These are phyloP conservation scores for Sarcophaga rosellei DNA, from an alignment of 2,888 invertebrate species.

Conservation along the genomic window DNA sequence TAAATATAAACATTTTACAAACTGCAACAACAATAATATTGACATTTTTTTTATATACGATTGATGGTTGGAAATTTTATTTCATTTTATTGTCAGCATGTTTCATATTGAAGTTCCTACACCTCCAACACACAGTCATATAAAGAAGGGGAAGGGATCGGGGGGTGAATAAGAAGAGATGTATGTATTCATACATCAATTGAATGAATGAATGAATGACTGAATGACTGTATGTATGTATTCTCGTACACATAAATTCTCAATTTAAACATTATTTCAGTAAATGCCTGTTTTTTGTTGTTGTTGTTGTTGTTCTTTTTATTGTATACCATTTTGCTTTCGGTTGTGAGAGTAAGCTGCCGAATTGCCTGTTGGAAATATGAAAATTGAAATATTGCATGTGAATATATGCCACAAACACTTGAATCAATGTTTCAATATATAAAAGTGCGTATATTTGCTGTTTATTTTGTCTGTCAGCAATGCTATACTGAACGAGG, in stretches of 20 bases:
- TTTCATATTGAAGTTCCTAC: conserved; percentile 23
- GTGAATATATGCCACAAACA: neutral
- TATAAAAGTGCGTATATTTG: conserved; percentile 14
- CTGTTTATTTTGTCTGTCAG: no score
- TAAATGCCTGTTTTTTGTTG: conserved; percentile 1
- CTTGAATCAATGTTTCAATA: conserved; percentile 47
- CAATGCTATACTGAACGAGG: neutral
- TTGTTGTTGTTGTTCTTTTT: neutral
- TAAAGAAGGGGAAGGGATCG: no score
- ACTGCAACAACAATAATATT: conserved; percentile 53
- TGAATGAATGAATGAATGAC: neutral
- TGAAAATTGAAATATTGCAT: conserved; percentile 48
- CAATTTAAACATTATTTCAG: conserved; percentile 45
- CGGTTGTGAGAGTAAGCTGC: neutral
- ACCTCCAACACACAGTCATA: neutral
- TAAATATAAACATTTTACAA: conserved; percentile 37
- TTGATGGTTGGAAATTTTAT: conserved; percentile 59
- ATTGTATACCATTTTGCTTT: conserved; percentile 2
- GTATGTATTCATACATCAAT: conserved; percentile 28
- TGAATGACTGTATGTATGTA: neutral
- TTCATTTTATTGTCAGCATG: conserved; percentile 54
- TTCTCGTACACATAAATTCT: conserved; percentile 48
- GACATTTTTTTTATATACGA: conserved; percentile 55
- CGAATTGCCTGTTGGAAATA: conserved; percentile 20
- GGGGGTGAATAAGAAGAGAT: neutral